Conservation (phyloP, 2,797 vertebrate species). For the Hydrolagus colliei region DNA sequence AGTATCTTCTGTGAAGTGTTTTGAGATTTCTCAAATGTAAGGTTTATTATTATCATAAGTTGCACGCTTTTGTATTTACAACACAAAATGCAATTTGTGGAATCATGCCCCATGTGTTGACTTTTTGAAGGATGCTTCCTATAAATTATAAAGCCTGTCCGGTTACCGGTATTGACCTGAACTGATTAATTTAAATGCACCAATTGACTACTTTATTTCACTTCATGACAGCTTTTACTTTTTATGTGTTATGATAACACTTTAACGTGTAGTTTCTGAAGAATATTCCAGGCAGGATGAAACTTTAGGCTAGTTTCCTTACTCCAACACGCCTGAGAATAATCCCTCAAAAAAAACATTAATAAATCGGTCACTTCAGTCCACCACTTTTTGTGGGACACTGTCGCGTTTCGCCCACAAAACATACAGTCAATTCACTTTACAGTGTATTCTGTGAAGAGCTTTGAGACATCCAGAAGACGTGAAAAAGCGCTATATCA, state of each 20-base stretch:
- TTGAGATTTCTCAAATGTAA: too few relatives aligned
- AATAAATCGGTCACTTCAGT: too few relatives aligned
- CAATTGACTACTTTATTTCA: background rate
- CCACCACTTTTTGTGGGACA: too few relatives aligned
- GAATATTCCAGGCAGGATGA: background rate
- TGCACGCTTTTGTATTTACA: background rate
- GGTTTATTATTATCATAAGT: constrained; percentile 16
- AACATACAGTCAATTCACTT: too few relatives aligned
- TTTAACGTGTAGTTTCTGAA: background rate
- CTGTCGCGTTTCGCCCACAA: too few relatives aligned
- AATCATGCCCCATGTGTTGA: constrained; percentile 10
- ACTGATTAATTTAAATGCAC: background rate
- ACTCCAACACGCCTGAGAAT: too few relatives aligned
- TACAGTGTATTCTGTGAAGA: too few relatives aligned
- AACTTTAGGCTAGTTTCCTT: too few relatives aligned
- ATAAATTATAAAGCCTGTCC: background rate
- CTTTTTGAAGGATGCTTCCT: background rate
- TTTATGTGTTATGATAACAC: background rate
- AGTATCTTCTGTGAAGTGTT: too few relatives aligned
- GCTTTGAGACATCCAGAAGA: too few relatives aligned
- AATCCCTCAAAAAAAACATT: too few relatives aligned
- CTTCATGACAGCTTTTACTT: background rate
- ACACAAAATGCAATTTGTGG: background rate
- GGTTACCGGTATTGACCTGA: background rate
- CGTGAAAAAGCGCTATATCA: too few relatives aligned